Conservation (phyloP, 1,140 invertebrate species). For the Drosophila auraria region DNA sequence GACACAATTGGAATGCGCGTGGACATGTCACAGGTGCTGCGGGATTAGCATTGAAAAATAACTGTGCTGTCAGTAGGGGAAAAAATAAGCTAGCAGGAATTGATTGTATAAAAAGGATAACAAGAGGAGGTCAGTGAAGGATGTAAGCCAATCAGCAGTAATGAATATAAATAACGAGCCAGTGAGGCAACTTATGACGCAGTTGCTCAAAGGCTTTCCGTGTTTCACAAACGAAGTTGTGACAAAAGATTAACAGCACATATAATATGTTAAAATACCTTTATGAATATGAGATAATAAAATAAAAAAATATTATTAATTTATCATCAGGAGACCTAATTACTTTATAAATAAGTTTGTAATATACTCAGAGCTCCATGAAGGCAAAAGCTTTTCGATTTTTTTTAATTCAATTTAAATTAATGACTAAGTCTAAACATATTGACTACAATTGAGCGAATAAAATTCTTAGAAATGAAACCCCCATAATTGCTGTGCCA, state of each 20-base stretch:
- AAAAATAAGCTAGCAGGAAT: constrained; percentile 12
- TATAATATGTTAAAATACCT: too few species aligned
- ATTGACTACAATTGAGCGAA: background rate
- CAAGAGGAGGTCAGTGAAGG: constrained; percentile 14
- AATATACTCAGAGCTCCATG: too few species aligned
- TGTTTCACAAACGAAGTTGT: background rate
- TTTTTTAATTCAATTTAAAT: background rate
- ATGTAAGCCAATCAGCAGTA: constrained; percentile 28
- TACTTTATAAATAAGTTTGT: too few species aligned
- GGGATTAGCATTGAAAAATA: constrained; percentile 53
- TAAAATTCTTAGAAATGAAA: background rate
- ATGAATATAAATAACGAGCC: constrained; percentile 18
- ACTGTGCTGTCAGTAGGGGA: constrained; percentile 15
- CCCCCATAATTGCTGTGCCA: background rate
- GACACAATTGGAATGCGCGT: constrained; percentile 52
- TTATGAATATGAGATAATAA: too few species aligned
- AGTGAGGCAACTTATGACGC: constrained; percentile 13
- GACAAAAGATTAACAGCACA: background rate
- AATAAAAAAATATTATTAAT: too few species aligned
- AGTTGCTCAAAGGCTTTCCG: background rate
- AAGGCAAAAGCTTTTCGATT: background rate
- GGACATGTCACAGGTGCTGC: constrained; percentile 50
- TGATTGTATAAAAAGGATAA: constrained; percentile 37
- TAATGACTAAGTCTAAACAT: too few species aligned
- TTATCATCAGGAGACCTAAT: too few species aligned